These are phyloP conservation scores for Oriolus oriolus DNA, from an alignment of 2,113 vertebrate species.

Conservation along the genomic window DNA sequence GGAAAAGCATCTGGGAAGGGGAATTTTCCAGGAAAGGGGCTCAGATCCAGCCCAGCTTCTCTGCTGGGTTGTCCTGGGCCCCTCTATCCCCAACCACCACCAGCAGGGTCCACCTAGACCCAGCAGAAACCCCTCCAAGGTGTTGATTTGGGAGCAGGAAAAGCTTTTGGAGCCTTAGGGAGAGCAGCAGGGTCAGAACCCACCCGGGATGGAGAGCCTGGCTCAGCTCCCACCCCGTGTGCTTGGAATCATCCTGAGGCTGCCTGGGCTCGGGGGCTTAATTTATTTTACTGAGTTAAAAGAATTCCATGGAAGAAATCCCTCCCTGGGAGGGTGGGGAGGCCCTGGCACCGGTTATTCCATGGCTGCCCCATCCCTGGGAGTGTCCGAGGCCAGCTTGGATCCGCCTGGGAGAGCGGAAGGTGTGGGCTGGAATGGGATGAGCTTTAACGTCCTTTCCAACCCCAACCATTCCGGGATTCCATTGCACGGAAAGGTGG, in stretches of 20 bases:
- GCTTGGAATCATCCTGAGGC: not conserved
- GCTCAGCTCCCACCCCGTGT: too few species aligned
- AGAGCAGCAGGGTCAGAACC: too few species aligned
- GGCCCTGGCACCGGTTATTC: not conserved
- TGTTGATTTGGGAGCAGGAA: not conserved
- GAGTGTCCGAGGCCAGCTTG: not conserved
- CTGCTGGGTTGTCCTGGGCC: not conserved
- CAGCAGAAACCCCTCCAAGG: not conserved
- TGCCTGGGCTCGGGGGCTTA: not conserved
- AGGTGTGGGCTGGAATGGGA: not conserved
- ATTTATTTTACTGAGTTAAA: not conserved
- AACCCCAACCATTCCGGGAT: not conserved
- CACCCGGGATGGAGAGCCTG: too few species aligned
- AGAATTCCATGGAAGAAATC: not conserved
- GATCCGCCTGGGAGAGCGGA: rapidly evolving
- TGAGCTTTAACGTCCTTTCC: not conserved
- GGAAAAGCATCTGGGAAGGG: not conserved
- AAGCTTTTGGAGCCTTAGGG: not conserved
- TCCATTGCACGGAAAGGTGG: rapidly evolving
- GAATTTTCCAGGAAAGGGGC: not conserved
- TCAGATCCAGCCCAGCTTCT: not conserved
- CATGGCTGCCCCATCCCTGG: not conserved
- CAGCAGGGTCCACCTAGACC: not conserved
- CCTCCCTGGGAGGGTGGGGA: not conserved
- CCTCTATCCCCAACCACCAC: not conserved